phyloP scores from a whole-genome alignment of 2,888 invertebrate genomes.

The Cylindroiulus punctatus region DNA sequence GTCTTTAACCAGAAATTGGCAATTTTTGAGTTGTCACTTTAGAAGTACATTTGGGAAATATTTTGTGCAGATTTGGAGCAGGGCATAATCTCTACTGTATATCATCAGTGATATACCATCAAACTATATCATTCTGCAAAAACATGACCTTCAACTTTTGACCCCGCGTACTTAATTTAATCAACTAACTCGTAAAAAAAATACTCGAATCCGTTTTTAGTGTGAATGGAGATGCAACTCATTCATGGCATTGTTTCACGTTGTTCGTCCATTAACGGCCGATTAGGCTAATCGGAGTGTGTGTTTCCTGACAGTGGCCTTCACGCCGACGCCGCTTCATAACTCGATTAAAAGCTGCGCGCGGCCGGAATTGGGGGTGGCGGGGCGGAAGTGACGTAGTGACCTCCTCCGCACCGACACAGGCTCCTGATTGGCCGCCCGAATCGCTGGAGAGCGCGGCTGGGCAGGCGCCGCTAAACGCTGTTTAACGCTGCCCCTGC shows the following conservation, averaged over 20 bases:
- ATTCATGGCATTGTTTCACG: neutral
- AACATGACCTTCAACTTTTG: too few species aligned
- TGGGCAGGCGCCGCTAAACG: neutral
- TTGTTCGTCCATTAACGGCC: neutral
- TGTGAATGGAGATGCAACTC: neutral
- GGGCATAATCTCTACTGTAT: too few species aligned
- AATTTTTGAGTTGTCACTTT: too few species aligned
- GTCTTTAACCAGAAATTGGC: too few species aligned
- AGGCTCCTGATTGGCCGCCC: neutral
- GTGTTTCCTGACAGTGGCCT: conserved; percentile 19
- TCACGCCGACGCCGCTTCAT: conserved; percentile 34
- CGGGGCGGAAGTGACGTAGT: neutral
- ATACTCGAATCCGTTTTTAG: too few species aligned
- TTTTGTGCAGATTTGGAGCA: too few species aligned
- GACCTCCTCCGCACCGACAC: neutral
- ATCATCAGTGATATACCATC: too few species aligned
- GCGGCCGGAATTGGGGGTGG: conserved; percentile 3
- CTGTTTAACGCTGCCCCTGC: neutral
- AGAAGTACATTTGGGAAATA: too few species aligned
- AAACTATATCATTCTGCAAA: too few species aligned
- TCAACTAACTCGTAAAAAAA: too few species aligned
- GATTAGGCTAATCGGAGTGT: conserved; percentile 12
- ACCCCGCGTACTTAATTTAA: too few species aligned
- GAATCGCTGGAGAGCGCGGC: neutral
- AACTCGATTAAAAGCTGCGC: neutral